Conservation (phyloP, 1,140 invertebrate species). For the Lepeophtheirus salmonis region DNA sequence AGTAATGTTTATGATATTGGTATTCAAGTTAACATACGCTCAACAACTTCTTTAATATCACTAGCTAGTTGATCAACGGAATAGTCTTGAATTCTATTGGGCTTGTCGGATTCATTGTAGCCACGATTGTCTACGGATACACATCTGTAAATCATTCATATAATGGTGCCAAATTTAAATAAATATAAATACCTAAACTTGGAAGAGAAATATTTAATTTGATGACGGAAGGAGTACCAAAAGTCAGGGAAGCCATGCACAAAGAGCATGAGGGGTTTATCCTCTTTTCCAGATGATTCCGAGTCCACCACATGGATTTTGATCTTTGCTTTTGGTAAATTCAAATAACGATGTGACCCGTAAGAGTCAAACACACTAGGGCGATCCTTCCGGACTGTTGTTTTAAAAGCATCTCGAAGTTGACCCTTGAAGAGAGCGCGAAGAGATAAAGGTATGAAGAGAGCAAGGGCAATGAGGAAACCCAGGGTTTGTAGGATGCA, state of each 20-base stretch:
- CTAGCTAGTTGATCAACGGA: conserved; percentile 37
- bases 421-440: background rate
- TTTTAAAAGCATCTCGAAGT: background rate
- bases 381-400: background rate
- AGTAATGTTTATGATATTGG: background rate
- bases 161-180: background rate
- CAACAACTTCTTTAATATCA: conserved; percentile 48
- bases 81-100: conserved; percentile 40
- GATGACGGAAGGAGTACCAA: conserved; percentile 48
- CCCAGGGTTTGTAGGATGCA: background rate
- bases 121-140: conserved; percentile 58
- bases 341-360: background rate
- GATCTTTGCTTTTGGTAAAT: background rate
- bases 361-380: background rate
- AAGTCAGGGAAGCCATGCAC: conserved; percentile 59
- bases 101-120: conserved; percentile 62
- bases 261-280: conserved; percentile 41
- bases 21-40: conserved; percentile 6
- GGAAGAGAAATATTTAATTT: conserved; percentile 40
- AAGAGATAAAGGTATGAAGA: background rate
- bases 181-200: conserved; percentile 35
- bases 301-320: background rate
- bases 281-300: conserved; percentile 29
- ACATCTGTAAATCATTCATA: conserved; percentile 4
- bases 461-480: background rate